Evolutionary conservation across 2,113 vertebrate genomes (phyloP), one percentile per base, ranked within the genome.

Genomic region (Mellivora capensis): DNA sequence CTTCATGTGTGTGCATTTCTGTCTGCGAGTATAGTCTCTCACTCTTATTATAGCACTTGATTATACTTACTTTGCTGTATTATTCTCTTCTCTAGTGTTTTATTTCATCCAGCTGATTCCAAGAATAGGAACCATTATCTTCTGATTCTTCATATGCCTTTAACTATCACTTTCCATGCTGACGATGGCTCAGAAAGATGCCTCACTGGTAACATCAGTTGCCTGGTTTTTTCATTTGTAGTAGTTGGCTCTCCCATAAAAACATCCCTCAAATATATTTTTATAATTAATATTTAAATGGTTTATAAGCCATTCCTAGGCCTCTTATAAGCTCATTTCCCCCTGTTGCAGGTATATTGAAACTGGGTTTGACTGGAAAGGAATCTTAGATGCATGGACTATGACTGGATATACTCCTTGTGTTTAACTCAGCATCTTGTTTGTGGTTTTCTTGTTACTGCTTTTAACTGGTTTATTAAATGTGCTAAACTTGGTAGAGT

Each of bases 41-140:
- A 76, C 37, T 80, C 80, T 95, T 31, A 42, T 37, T 49, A 42
- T 5, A 54, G 52, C 17, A 37, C 49, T 79, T 95, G 87, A n/a
- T 88, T 86, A 72, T 49, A 39, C 14, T 15, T 62, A 94, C 67
- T 86, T 91, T 76, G 74, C 62, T 93, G 29, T 94, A 52, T 84
- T 90, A 44, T 93, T 97, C 49, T 95, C 79, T 94, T 94, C 52
- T 95, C 74, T 52, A 71, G 61, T 91, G 39, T 49, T 37, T 90
- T 96, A 95, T 96, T 96, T 95, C 87, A 96, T 82, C 47, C 71
- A 86, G 80, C 85, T 97, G 84, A 74, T 96, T 94, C 87, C 61
- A 98, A 77, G 95, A 96, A 94, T 72, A 88, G 90, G 71, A 72
- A 44, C 31, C 31, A 49, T 79, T 79, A 93, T 88, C 64, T 96